Evolutionary conservation across 2,797 vertebrate genomes (phyloP).

Genomic region (Rhynchotus rufescens): DNA sequence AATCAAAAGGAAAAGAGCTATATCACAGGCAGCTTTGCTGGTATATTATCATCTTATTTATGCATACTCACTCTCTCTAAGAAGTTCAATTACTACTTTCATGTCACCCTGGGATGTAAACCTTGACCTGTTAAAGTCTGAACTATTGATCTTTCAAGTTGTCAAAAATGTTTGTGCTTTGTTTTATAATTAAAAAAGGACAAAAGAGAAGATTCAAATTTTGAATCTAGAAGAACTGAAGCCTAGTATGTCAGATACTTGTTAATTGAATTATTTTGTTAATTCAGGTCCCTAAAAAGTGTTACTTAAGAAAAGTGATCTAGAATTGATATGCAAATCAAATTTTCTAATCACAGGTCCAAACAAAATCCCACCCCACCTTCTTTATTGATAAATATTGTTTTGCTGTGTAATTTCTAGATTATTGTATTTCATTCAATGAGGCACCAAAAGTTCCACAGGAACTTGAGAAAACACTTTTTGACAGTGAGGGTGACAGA

Average conservation of each 20-base stretch:
- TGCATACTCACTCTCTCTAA: background rate
- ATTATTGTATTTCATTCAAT: background rate
- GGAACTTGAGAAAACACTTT: no score
- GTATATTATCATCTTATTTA: background rate
- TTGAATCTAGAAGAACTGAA: background rate
- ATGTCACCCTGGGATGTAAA: background rate
- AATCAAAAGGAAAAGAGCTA: background rate
- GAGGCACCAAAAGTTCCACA: no score
- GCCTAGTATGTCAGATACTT: background rate
- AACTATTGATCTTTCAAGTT: background rate
- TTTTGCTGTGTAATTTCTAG: background rate
- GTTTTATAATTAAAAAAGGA: background rate
- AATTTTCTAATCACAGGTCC: background rate
- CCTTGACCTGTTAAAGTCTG: fast-evolving
- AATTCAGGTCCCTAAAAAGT: background rate
- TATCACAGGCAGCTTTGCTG: background rate
- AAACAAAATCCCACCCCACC: background rate
- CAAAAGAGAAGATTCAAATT: background rate
- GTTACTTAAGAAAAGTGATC: background rate
- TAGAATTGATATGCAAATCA: background rate
- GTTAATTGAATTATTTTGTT: background rate
- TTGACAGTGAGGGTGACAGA: no score
- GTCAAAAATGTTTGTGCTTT: background rate
- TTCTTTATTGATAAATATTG: background rate
- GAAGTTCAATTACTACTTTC: background rate